Evolutionary conservation across 2,113 vertebrate genomes (phyloP).

Genomic region (Rhinopomastus cyanomelas): DNA sequence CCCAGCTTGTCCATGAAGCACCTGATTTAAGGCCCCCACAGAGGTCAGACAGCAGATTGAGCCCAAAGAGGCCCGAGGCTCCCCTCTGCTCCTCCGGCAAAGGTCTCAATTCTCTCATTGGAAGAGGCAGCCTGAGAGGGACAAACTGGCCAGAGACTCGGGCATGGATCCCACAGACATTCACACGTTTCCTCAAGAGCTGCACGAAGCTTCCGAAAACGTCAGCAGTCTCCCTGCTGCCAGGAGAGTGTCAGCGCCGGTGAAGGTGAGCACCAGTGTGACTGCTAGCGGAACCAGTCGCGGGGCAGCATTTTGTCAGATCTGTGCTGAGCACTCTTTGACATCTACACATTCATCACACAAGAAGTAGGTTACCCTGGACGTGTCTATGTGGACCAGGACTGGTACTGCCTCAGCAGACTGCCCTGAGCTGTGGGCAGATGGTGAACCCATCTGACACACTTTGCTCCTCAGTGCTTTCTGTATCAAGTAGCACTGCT

Average conservation of each 20-base stretch:
- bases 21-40: not conserved
- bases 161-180: not conserved
- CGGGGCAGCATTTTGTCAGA: conserved; percentile 33
- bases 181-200: not conserved
- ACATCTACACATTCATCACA: not conserved
- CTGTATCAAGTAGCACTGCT: not conserved
- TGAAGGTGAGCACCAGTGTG: conserved; percentile 11
- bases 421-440: not conserved
- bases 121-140: not conserved
- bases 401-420: not conserved
- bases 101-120: not conserved
- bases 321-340: conserved; percentile 3
- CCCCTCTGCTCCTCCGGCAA: not conserved
- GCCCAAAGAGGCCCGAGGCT: not conserved
- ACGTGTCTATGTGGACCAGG: not conserved
- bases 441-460: accelerated
- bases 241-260: not conserved
- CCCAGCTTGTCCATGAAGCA: not conserved
- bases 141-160: not conserved
- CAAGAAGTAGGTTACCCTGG: not conserved
- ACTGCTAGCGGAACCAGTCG: not conserved
- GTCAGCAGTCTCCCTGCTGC: not conserved
- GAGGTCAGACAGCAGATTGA: not conserved
- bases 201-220: not conserved
- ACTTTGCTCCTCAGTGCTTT: not conserved